phyloP scores from a whole-genome alignment of 2,888 invertebrate species.

The Rhingia campestris region DNA sequence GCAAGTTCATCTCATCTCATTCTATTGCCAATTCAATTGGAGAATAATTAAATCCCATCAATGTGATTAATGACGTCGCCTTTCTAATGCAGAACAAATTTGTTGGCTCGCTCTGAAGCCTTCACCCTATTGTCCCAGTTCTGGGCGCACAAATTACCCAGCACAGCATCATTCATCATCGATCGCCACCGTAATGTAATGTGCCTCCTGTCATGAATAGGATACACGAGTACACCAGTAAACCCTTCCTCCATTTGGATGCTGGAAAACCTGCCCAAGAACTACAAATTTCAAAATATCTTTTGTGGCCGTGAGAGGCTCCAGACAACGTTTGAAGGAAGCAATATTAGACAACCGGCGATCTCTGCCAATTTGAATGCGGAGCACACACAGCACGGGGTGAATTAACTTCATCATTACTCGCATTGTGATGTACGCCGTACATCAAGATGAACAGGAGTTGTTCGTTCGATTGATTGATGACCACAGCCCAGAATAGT shows the following conservation, averaged over 20 bases:
- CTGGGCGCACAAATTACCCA: conserved; percentile 47
- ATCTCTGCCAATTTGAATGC: conserved; percentile 57
- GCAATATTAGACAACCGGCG: conserved; percentile 40
- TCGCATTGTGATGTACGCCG: conserved; percentile 11
- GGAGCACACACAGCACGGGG: conserved; percentile 46
- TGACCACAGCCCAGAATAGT: conserved; percentile 18
- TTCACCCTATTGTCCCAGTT: conserved; percentile 29
- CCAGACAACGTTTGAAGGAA: conserved; percentile 1
- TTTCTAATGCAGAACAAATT: conserved; percentile 64
- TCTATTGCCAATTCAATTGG: conserved; percentile 56
- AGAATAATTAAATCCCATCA: conserved; percentile 58
- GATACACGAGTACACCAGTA: neutral
- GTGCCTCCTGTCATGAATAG: conserved; percentile 24
- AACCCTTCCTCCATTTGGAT: neutral
- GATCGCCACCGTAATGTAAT: conserved; percentile 38
- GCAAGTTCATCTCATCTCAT: conserved; percentile 35
- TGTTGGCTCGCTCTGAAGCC: neutral
- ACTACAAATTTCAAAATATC: conserved; percentile 41
- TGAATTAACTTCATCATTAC: conserved; percentile 53
- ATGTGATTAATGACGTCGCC: conserved; percentile 51
- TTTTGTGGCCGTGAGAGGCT: conserved; percentile 14
- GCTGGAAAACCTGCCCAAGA: neutral
- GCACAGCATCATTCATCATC: conserved; percentile 58
- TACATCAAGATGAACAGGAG: conserved; percentile 36
- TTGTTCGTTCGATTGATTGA: conserved; percentile 46